Conservation (phyloP, 2,797 vertebrate genomes). For the Parotocinclus haroldoi region DNA sequence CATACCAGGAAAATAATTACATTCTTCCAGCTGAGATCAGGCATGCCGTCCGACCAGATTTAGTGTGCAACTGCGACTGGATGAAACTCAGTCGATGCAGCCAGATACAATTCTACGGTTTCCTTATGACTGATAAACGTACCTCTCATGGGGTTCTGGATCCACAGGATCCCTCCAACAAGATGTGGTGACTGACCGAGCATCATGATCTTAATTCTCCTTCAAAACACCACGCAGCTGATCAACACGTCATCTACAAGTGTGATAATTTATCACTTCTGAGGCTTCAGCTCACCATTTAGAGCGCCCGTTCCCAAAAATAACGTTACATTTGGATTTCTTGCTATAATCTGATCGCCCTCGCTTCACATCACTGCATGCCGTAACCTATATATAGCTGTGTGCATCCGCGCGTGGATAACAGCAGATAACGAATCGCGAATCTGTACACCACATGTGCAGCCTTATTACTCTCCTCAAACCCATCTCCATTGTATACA, state of each 20-base stretch:
- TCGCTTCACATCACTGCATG: background rate
- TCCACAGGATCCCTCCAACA: conserved; percentile 72
- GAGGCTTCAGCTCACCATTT: too few relatives aligned
- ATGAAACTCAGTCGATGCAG: too few relatives aligned
- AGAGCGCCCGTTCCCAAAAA: too few relatives aligned
- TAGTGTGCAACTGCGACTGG: too few relatives aligned
- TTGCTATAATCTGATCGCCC: background rate
- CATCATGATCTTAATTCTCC: conserved; percentile 53
- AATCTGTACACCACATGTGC: conserved; percentile 41
- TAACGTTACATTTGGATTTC: background rate
- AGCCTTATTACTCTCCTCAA: conserved; percentile 13
- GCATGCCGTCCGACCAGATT: conserved; percentile 1
- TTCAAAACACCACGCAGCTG: conserved; percentile 17
- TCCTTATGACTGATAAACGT: conserved; percentile 23
- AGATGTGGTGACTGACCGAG: conserved; percentile 70
- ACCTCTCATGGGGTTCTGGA: conserved; percentile 77
- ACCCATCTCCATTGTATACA: conserved; percentile 33
- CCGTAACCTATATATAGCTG: background rate
- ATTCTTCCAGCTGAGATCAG: background rate
- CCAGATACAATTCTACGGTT: background rate
- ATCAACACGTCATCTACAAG: background rate
- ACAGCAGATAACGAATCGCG: conserved; percentile 25
- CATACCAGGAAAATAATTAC: too few relatives aligned
- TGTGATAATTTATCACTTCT: background rate
- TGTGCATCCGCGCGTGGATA: conserved; percentile 28